Evolutionary conservation across 1,140 invertebrate genomes (phyloP), one percentile per base, ranked within the genome.

Genomic region (Sitophilus oryzae): DNA sequence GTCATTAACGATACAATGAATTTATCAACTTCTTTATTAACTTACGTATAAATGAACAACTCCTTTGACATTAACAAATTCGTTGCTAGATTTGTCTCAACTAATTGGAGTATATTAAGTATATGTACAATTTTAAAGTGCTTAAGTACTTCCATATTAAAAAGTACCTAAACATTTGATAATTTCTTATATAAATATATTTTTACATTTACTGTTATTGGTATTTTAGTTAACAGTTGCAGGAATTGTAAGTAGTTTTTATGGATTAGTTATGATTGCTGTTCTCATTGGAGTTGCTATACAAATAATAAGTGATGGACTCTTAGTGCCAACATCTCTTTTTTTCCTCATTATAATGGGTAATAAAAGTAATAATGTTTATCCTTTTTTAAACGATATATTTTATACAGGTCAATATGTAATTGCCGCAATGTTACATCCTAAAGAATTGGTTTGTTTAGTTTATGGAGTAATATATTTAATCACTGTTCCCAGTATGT

Each of bases 401-500:
- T 11, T 15, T n/a, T 11, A 14, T 10, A n/a, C 10, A 56, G 69
- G 67, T 0, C 79, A 82, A 61, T 75, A 90, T 45, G 69, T 89
- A 0, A 67, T 88, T 14, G 81, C 86, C 2, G 88, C 83, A 0
- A 64, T 90, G 0, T 62, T 95, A 14, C 93, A 96, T 76, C 93
- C 93, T 0, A 84, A 88, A 68, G 91, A 95, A 72, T 80, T 88
- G 46, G 71, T 71, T 10, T 93, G 91, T 64, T 69, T 96, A 3
- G 66, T 84, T 10, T 86, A 83, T 52, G 83, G 89, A 11, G 69
- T 89, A 3, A 80, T 96, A 19, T 96, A 96, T 70, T 96, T 93
- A 68, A 80, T 96, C 10, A 90, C 91, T 5, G 88, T 96, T 40
- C 93, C 93, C 1, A 90, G 89, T 52, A 95, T 94, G 91, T 96